phyloP scores from a whole-genome alignment of 2,113 vertebrate species.

The Dasyprocta punctata region DNA sequence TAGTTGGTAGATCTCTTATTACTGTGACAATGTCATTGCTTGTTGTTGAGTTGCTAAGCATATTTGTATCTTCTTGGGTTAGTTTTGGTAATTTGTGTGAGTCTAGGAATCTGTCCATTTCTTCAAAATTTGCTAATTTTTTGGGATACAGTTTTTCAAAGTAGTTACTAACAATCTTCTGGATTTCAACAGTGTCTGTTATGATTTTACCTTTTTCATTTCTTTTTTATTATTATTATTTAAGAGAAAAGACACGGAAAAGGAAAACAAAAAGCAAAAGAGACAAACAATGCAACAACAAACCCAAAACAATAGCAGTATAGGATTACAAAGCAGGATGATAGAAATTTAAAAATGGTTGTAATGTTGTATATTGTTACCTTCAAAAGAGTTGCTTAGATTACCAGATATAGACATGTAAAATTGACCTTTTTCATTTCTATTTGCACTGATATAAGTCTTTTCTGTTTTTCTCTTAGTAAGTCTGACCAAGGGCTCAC shows the following conservation, averaged over 20 bases:
- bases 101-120: background rate
- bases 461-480: background rate
- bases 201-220: background rate
- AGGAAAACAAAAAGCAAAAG: too few relatives aligned
- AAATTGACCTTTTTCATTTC: background rate
- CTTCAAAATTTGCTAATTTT: background rate
- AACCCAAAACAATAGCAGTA: too few relatives aligned
- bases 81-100: background rate
- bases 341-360: too few relatives aligned
- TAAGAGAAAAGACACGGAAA: too few relatives aligned
- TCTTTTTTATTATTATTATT: too few relatives aligned
- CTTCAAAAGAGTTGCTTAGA: too few relatives aligned
- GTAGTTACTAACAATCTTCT: background rate
- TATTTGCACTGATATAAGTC: background rate
- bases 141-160: background rate
- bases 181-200: background rate
- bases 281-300: too few relatives aligned
- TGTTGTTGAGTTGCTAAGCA: background rate
- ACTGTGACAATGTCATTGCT: background rate
- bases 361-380: too few relatives aligned
- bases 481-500: background rate
- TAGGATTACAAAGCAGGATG: too few relatives aligned
- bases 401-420: too few relatives aligned
- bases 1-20: background rate
- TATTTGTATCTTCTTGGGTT: background rate